Conservation (phyloP, 1,140 invertebrate genomes). For the Diploscapter pachys region DNA sequence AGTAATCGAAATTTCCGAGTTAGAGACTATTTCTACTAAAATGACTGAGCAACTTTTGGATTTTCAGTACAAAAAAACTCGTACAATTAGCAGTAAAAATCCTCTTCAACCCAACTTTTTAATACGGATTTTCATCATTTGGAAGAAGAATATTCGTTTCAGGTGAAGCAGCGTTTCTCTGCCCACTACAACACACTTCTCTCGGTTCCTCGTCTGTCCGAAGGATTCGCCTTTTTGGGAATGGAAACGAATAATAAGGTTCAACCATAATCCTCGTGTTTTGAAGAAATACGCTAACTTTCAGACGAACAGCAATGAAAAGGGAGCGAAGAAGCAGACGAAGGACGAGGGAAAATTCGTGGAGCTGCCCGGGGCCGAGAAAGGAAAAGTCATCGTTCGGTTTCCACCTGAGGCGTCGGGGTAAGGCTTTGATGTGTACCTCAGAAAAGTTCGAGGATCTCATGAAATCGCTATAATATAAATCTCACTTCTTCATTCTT, state of each 20-base stretch:
- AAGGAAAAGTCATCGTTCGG: conserved; percentile 86
- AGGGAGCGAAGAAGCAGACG: conserved; percentile 32
- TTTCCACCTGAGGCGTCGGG: conserved; percentile 98
- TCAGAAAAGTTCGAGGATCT: conserved; percentile 27
- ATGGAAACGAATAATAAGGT: too few species aligned
- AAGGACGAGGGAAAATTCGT: conserved; percentile 86
- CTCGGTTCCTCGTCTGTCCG: too few species aligned
- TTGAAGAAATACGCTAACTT: not conserved
- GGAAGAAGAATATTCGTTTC: too few species aligned
- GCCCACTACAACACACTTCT: too few species aligned
- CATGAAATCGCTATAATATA: not conserved
- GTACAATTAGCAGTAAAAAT: not conserved
- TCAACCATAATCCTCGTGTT: not conserved
- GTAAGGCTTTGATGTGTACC: conserved; percentile 59
- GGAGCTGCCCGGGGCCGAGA: conserved; percentile 87
- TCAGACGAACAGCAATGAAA: not conserved
- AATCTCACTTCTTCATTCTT: too few species aligned
- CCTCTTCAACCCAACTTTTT: not conserved
- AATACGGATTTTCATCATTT: too few species aligned
- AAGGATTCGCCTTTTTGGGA: too few species aligned
- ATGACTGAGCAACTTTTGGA: not conserved
- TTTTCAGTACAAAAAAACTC: not conserved
- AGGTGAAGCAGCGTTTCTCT: too few species aligned
- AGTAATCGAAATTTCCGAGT: too few species aligned
- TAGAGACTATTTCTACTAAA: not conserved